Base-by-base conservation (phyloP, 2,113 vertebrate species). In the Apodemus sylvaticus region DNA sequence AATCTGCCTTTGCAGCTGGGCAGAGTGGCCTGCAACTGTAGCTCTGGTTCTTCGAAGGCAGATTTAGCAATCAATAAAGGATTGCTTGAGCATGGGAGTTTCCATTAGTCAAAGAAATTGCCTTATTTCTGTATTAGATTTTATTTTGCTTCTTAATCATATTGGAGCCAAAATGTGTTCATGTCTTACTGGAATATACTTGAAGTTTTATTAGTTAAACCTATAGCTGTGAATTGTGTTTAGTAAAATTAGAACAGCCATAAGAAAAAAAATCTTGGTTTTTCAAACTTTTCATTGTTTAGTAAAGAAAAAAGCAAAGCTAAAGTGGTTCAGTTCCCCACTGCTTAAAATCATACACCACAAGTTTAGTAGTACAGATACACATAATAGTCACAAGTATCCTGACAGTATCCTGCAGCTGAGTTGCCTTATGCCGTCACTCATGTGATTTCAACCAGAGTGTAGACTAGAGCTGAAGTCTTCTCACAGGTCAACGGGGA, bases 341-440 rank as follows among this genome's bases (percentile, higher is more conserved):
- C 55, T 83, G 17, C 45, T 78, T 1, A 26, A 87, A 82, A 79
- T 17, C 1, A 68, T 64, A 76, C 48, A 42, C 12, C 14, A 11
- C 31, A 82, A 76, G 76, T 6, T 89, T 62, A 10, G 8, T 12
- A 48, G 2, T 14, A 39, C 4, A 53, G 78, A 85, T 55, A 0
- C 31, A 68, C 64, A 48, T 78, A 86, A 36, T 68, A 66, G 4
- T 68, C 89, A n/a, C 20, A 14, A 7, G 5, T 39, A 78, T 34
- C 3, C 20, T 62, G 2, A 3, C 24, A 29, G 1, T 7, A 78
- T 58, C 6, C 62, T 51, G 31, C 29, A 89, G 0, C 19, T 79
- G 13, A 5, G 0, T 68, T 10, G 0, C 53, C 77, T 31, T 90
- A 17, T 10, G 7, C 36, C 0, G 0, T 68, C 19, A 60, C 48